Base-by-base conservation (phyloP, 1,140 invertebrate genomes). In the Macrocentrus cingulum region DNA sequence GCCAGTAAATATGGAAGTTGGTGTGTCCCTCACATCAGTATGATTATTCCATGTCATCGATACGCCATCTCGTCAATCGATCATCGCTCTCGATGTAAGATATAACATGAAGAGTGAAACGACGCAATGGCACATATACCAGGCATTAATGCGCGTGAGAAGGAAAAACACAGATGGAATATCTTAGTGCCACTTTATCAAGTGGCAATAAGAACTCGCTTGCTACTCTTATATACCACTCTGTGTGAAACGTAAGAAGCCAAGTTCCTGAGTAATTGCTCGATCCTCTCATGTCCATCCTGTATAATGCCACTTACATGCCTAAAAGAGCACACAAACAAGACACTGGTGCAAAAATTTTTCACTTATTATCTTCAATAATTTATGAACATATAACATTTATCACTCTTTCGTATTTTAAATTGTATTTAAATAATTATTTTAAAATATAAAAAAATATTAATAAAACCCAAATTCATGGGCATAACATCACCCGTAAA, bases 21-120 rank as follows among this genome's bases (percentile, higher is more conserved):
- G n/a, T n/a, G n/a, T n/a, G n/a, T n/a, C n/a, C n/a, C n/a, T n/a
- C n/a, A n/a, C n/a, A n/a, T n/a, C 23, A 18, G 7, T 60, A 64
- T 65, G 66, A 74, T 74, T 69, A 74, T 64, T 74, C 64, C 60
- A 67, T 63, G 70, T 72, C 70, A 66, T 66, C 63, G 57, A 62
- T 60, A 66, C 37, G 63, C 52, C 37, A 60, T 59, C 61, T 48
- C 48, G 63, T 59, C 61, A 67, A 66, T 72, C 64, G 69, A 72
- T 74, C 72, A 74, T 64, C 63, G 49, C 52, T 55, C 45, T 42
- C 44, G 44, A 56, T 56, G 32, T 13, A 15, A 20, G 9, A 56
- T 42, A 56, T 56, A 13, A 7, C 41, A 42, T 50, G 23, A 29
- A 53, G 50, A 61, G 39, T n/a, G n/a, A 13, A 51, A 18, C n/a